A percentile compares a stretch with the other conserved stretches of the same genome.
phyloP scores from a whole-genome alignment of 2,888 invertebrate species.

The Omphaloscelis lunosa region DNA sequence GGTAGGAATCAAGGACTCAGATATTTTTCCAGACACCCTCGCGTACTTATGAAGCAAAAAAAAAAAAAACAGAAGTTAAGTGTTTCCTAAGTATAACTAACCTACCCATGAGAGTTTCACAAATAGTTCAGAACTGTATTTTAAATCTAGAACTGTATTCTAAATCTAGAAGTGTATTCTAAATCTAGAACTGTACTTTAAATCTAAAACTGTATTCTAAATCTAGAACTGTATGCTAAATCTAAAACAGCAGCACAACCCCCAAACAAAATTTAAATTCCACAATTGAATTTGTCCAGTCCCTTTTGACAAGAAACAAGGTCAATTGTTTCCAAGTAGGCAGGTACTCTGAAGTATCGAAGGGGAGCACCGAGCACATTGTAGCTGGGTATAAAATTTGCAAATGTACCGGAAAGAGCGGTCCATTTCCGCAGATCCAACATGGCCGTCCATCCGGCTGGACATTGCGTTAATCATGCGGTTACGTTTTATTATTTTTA shows the following conservation, averaged over 20 bases:
- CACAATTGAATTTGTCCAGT: not conserved
- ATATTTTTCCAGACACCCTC: not conserved
- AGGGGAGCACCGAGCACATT: conserved; percentile 31
- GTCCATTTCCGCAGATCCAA: conserved; percentile 66
- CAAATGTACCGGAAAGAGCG: conserved; percentile 65
- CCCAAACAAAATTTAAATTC: not conserved
- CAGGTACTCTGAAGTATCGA: conserved; percentile 22
- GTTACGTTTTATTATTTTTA: conserved; percentile 35
- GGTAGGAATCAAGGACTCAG: not conserved
- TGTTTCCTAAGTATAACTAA: too few species aligned
- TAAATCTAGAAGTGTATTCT: too few species aligned
- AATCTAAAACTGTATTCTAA: too few species aligned
- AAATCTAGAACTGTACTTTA: too few species aligned
- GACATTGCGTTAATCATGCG: conserved; percentile 41
- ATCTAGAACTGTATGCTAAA: too few species aligned
- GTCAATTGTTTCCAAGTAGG: conserved; percentile 28
- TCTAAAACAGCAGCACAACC: not conserved
- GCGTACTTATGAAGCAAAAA: not conserved
- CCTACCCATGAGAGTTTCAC: too few species aligned
- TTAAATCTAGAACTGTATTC: too few species aligned
- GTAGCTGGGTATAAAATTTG: conserved; percentile 60
- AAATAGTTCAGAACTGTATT: too few species aligned
- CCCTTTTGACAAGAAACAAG: conserved; percentile 35
- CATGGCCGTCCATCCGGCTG: conserved; percentile 66
- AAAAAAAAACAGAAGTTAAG: not conserved